Evolutionary conservation across 1,140 invertebrate species (phyloP).

Genomic region (Trinorchestia longiramus): DNA sequence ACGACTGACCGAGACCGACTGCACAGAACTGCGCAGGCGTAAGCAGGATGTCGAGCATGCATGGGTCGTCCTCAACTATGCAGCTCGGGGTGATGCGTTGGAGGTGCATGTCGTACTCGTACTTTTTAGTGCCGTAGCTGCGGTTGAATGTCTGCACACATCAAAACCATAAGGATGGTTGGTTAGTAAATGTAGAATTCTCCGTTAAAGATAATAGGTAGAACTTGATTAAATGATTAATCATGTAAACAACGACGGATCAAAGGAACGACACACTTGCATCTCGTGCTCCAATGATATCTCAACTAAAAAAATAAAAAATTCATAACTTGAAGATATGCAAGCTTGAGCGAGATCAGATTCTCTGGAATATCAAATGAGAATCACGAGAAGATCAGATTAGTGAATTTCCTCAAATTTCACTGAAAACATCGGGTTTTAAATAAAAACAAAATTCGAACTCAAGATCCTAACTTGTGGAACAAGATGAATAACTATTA

Average conservation of each 20-base stretch:
- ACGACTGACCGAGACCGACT: not conserved
- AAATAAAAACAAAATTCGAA: too few species aligned
- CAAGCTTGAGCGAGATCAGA: not conserved
- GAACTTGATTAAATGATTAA: not conserved
- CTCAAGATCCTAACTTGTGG: too few species aligned
- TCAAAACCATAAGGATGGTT: not conserved
- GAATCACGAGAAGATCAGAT: too few species aligned
- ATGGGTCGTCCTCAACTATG: not conserved
- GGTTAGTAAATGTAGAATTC: not conserved
- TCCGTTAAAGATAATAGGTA: not conserved
- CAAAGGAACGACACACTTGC: not conserved
- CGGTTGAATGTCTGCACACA: slow-evolving; percentile 17
- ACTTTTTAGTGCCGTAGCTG: not conserved
- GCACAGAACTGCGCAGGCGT: not conserved
- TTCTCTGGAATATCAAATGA: too few species aligned
- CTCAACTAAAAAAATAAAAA: not conserved
- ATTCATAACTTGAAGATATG: not conserved
- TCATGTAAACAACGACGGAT: not conserved
- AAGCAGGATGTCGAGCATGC: not conserved
- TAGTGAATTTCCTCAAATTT: too few species aligned
- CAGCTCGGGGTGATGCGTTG: not conserved
- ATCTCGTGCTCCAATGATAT: not conserved
- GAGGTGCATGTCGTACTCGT: not conserved
- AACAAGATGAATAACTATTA: too few species aligned
- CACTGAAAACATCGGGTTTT: too few species aligned